phyloP scores from a whole-genome alignment of 2,888 invertebrate genomes.

The Lasioglossum figueresi region DNA sequence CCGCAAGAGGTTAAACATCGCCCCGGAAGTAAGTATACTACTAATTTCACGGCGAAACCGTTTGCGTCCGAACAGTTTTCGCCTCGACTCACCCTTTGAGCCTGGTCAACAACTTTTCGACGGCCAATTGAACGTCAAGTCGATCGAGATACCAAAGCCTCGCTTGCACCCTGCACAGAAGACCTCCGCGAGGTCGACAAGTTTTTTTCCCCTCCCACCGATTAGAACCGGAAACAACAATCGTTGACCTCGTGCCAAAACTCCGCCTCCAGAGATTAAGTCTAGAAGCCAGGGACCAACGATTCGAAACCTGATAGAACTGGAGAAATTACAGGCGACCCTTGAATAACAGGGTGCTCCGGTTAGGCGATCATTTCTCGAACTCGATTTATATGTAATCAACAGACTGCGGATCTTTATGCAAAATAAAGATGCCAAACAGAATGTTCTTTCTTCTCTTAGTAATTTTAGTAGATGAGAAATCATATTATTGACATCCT shows the following conservation, averaged over 20 bases:
- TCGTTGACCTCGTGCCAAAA: slow-evolving; percentile 57
- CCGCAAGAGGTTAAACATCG: slow-evolving; percentile 26
- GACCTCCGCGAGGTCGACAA: background rate
- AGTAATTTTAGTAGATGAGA: too few species aligned
- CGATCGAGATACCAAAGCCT: background rate
- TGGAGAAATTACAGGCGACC: background rate
- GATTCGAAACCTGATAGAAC: background rate
- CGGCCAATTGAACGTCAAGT: slow-evolving; percentile 18
- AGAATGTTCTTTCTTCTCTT: too few species aligned
- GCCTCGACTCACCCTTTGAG: background rate
- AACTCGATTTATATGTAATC: too few species aligned
- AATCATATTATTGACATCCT: too few species aligned
- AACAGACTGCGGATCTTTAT: too few species aligned
- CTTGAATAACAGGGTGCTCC: background rate
- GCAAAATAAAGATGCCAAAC: too few species aligned
- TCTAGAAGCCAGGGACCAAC: background rate
- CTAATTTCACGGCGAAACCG: slow-evolving; percentile 19
- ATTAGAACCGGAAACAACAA: slow-evolving; percentile 34
- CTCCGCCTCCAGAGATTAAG: slow-evolving; percentile 43
- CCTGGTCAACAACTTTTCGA: slow-evolving; percentile 20
- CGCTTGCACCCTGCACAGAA: background rate
- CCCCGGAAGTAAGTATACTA: slow-evolving; percentile 22
- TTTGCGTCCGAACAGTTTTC: slow-evolving; percentile 8
- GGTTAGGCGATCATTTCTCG: background rate
- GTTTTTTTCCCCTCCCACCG: background rate